A percentile compares a stretch with the other conserved stretches of the same genome.
Evolutionary conservation across 2,888 invertebrate genomes (phyloP).

Genomic region (Nomada goodeniana): DNA sequence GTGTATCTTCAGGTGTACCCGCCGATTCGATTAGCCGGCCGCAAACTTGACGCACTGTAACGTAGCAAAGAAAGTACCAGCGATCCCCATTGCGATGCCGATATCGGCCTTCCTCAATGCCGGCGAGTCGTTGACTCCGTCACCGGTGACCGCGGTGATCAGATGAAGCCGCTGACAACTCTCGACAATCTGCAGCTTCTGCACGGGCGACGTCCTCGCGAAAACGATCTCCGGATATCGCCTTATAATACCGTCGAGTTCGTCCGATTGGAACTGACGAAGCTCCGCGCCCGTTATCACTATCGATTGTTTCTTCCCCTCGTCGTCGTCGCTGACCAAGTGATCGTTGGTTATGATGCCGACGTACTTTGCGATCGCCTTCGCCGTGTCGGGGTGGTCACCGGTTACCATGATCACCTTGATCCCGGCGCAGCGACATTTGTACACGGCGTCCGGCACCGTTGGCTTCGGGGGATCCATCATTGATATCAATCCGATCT

Average conservation of each 20-base stretch:
- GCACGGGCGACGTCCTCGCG: slow-evolving; percentile 89
- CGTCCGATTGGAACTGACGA: slow-evolving; percentile 74
- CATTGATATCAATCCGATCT: slow-evolving; percentile 87
- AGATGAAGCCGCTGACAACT: slow-evolving; percentile 89
- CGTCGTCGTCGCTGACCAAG: not conserved
- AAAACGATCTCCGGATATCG: slow-evolving; percentile 90
- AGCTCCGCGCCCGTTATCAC: slow-evolving; percentile 80
- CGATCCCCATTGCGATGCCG: slow-evolving; percentile 98
- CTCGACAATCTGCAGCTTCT: slow-evolving; percentile 90
- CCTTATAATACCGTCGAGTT: slow-evolving; percentile 86
- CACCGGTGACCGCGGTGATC: slow-evolving; percentile 90
- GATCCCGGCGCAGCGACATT: slow-evolving; percentile 92
- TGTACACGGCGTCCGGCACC: slow-evolving; percentile 88
- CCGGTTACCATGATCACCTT: slow-evolving; percentile 93
- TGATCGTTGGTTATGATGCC: slow-evolving; percentile 87
- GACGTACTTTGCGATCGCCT: slow-evolving; percentile 90
- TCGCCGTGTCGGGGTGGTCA: slow-evolving; percentile 93
- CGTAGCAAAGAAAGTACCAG: slow-evolving; percentile 19
- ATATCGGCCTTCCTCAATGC: slow-evolving; percentile 99
- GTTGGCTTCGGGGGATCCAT: slow-evolving; percentile 88
- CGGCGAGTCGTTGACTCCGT: slow-evolving; percentile 99
- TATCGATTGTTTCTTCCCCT: slow-evolving; percentile 75
- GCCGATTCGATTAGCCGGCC: no score
- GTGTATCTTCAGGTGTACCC: no score
- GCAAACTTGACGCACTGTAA: not conserved